phyloP scores from a whole-genome alignment of 1,140 invertebrate species.

The Panulirus ornatus region DNA sequence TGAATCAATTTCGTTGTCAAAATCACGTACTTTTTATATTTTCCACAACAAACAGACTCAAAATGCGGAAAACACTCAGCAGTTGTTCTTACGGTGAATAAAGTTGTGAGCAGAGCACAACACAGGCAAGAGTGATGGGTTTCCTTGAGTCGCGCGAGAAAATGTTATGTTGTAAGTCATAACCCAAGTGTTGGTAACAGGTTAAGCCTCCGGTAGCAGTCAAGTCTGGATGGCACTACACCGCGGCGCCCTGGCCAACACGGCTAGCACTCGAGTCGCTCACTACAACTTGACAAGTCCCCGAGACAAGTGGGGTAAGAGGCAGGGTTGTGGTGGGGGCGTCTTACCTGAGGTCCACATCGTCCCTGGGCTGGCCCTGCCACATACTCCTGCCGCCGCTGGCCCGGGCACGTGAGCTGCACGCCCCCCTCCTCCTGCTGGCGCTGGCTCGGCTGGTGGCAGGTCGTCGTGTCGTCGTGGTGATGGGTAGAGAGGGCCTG shows the following conservation, averaged over 20 bases:
- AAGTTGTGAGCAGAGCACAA: no score
- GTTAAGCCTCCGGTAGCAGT: no score
- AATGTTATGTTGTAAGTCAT: no score
- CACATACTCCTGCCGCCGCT: conserved; percentile 66
- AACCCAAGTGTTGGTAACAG: no score
- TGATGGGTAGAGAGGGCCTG: conserved; percentile 40
- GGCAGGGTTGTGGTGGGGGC: neutral
- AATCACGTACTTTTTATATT: no score
- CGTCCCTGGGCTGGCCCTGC: conserved; percentile 65
- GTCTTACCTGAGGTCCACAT: conserved; percentile 71
- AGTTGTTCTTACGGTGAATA: no score
- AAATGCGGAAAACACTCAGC: no score
- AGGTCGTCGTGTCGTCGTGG: conserved; percentile 1
- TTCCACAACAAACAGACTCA: no score
- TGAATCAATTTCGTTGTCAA: no score
- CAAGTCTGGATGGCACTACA: neutral
- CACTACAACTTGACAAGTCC: conserved; percentile 27
- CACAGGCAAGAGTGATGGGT: no score
- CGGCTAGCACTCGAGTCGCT: neutral
- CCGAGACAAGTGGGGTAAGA: neutral
- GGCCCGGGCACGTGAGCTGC: conserved; percentile 67
- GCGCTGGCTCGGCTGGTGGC: conserved; percentile 19
- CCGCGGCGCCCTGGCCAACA: neutral
- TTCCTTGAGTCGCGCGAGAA: no score
- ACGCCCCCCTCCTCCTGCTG: conserved; percentile 57